Evolutionary conservation across 2,888 invertebrate genomes (phyloP).

Genomic region (Coenonympha arcania): DNA sequence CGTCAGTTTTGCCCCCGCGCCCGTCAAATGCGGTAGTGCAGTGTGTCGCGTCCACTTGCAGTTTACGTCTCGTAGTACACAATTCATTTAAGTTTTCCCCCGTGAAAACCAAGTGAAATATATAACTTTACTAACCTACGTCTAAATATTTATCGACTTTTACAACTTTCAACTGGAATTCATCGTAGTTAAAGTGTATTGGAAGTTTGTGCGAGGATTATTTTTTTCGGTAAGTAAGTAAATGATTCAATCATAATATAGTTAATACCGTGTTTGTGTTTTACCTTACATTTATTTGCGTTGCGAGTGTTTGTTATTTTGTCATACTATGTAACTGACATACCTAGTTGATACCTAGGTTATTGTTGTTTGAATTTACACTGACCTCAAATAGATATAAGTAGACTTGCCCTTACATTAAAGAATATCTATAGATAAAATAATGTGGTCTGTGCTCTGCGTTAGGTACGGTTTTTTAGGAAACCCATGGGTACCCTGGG

Average conservation of each 20-base stretch:
- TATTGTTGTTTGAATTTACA: neutral
- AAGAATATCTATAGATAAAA: too few relatives aligned
- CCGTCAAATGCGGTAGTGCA: constrained; percentile 26
- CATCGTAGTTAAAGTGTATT: too few relatives aligned
- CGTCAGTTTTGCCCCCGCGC: constrained; percentile 43
- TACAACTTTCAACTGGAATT: too few relatives aligned
- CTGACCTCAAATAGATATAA: neutral
- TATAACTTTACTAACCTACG: too few relatives aligned
- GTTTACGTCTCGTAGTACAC: constrained; percentile 24
- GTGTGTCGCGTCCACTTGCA: constrained; percentile 21
- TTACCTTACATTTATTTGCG: neutral
- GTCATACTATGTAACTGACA: too few relatives aligned
- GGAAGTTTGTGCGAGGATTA: constrained; percentile 5
- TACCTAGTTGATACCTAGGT: neutral
- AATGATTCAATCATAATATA: too few relatives aligned
- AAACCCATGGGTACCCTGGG: too few relatives aligned
- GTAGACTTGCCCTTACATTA: too few relatives aligned
- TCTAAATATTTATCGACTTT: too few relatives aligned
- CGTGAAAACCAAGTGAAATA: constrained; percentile 67
- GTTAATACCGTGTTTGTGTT: too few relatives aligned
- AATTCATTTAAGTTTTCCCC: constrained; percentile 59
- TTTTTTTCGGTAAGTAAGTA: constrained; percentile 3
- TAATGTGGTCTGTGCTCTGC: too few relatives aligned
- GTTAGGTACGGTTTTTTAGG: too few relatives aligned
- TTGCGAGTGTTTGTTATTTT: neutral